Conservation (phyloP, 2,888 invertebrate genomes). For the Leptopilina myrica region DNA sequence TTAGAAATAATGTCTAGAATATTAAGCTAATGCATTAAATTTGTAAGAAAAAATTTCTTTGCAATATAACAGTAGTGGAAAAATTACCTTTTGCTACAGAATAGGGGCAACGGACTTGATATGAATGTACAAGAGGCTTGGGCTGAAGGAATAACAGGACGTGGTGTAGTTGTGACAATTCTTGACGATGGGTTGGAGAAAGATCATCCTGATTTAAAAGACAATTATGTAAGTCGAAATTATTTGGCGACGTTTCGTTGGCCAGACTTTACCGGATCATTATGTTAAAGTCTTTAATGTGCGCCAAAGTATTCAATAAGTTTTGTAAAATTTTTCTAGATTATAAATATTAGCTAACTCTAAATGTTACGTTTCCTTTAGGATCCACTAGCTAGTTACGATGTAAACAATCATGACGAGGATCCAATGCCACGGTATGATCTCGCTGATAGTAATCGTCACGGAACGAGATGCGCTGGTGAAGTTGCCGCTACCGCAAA, state of each 20-base stretch:
- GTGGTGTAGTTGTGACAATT: conserved; percentile 96
- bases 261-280: no score
- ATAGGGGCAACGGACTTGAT: conserved; percentile 93
- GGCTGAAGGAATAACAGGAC: conserved; percentile 95
- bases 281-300: no score
- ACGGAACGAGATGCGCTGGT: conserved; percentile 96
- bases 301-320: no score
- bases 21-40: no score
- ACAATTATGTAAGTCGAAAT: conserved; percentile 90
- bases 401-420: conserved; percentile 96
- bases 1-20: no score
- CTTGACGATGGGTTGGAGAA: conserved; percentile 97
- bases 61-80: no score
- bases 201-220: conserved; percentile 93
- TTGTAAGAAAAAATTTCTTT: no score
- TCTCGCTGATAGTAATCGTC: conserved; percentile 96
- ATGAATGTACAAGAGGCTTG: conserved; percentile 99
- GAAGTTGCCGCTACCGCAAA: conserved; percentile 98
- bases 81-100: conserved; percentile 78
- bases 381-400: conserved; percentile 97
- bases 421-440: conserved; percentile 99
- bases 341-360: no score
- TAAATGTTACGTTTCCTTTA: conserved; percentile 73
- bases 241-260: neutral
- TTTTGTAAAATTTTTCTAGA: no score